Percentiles rank a stretch among this genome's conserved stretches.
Conservation (phyloP, 2,113 vertebrate species). For the Cyphomyrus plagiostoma region DNA sequence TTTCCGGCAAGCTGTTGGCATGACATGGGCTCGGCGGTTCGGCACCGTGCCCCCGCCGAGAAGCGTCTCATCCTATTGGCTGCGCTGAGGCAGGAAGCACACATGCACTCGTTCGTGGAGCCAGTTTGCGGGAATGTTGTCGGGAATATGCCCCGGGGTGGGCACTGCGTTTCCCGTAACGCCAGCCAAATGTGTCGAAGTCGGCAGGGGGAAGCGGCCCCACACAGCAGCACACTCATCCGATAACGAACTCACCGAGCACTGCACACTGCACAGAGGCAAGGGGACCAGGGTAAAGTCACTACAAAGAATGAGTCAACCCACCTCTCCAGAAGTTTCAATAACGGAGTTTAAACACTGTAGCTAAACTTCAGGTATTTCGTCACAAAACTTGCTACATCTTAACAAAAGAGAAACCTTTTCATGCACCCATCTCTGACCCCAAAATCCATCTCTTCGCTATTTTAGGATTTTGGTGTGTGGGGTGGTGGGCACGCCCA, state of each 20-base stretch:
- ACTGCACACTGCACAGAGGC: not conserved
- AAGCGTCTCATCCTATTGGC: not conserved
- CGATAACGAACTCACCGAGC: not conserved
- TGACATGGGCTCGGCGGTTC: not conserved
- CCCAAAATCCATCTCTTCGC: not conserved
- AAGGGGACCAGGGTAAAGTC: not conserved
- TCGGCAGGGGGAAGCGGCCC: not conserved
- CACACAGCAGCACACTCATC: not conserved
- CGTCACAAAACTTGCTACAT: not conserved
- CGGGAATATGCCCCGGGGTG: not conserved
- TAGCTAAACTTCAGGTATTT: not conserved
- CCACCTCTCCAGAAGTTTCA: not conserved
- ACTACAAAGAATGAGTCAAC: not conserved
- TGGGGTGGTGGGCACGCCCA: not conserved
- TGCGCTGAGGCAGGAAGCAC: not conserved
- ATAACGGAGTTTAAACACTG: not conserved
- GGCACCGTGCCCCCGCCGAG: not conserved
- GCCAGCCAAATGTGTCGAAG: not conserved
- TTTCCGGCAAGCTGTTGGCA: not conserved
- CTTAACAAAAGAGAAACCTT: not conserved
- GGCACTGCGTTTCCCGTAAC: not conserved
- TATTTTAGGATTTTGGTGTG: not conserved
- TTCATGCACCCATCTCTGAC: not conserved
- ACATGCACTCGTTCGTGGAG: not conserved
- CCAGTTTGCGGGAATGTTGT: not conserved